Evolutionary conservation across 2,888 invertebrate species (phyloP).

Genomic region (Apomyelois bistriatella): DNA sequence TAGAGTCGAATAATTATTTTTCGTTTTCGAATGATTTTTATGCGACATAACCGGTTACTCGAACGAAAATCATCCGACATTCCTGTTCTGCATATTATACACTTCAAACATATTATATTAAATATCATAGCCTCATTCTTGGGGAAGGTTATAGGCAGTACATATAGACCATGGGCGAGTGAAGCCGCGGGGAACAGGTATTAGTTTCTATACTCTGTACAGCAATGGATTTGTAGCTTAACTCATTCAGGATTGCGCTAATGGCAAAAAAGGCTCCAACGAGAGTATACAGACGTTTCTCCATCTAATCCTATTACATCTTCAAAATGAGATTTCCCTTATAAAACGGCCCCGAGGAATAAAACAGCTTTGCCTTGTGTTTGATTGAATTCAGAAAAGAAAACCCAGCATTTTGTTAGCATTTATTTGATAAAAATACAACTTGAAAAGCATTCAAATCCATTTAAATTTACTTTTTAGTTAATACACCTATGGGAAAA

Average conservation of each 20-base stretch:
- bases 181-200: too few relatives aligned
- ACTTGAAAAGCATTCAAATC: slow-evolving; percentile 1
- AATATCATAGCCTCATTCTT: too few relatives aligned
- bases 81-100: too few relatives aligned
- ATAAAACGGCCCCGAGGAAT: slow-evolving; percentile 23
- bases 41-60: too few relatives aligned
- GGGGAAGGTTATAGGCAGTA: too few relatives aligned
- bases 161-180: too few relatives aligned
- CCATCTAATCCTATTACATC: slow-evolving; percentile 26
- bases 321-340: slow-evolving; percentile 25
- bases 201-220: too few relatives aligned
- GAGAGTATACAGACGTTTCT: slow-evolving; percentile 16
- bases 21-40: too few relatives aligned
- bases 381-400: slow-evolving; percentile 24
- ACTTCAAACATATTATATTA: too few relatives aligned
- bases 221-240: not conserved
- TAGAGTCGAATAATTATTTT: too few relatives aligned
- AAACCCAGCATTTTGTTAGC: slow-evolving; percentile 7
- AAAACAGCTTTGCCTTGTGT: slow-evolving; percentile 21
- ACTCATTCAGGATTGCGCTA: slow-evolving; percentile 15
- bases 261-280: slow-evolving; percentile 16
- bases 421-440: slow-evolving; percentile 13
- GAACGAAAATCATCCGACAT: too few relatives aligned
- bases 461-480: not conserved
- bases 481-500: not conserved